These are phyloP conservation scores for Dynastes tityus DNA, from an alignment of 2,888 invertebrate species.

Conservation along the genomic window DNA sequence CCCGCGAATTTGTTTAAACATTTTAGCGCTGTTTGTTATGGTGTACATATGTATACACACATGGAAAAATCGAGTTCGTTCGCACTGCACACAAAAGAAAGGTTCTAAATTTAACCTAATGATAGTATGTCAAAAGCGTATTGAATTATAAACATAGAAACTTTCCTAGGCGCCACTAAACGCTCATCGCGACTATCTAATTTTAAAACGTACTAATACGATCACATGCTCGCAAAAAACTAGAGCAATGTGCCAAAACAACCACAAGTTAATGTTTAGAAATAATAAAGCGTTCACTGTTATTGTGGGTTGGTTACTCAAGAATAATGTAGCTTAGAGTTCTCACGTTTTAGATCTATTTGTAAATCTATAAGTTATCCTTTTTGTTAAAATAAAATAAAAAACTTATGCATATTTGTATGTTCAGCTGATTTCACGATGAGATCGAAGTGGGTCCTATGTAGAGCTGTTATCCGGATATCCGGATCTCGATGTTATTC, in stretches of 20 bases:
- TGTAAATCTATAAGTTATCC: too few relatives aligned
- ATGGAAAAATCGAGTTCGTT: constrained; percentile 2
- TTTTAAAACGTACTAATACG: constrained; percentile 31
- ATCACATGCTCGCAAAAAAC: constrained; percentile 26
- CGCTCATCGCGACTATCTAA: constrained; percentile 25
- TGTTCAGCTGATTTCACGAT: too few relatives aligned
- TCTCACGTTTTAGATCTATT: too few relatives aligned
- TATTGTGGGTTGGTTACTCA: background rate
- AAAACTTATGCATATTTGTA: too few relatives aligned
- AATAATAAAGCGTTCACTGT: background rate
- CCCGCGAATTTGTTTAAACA: constrained; percentile 14
- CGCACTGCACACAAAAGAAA: constrained; percentile 19
- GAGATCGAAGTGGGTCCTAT: too few relatives aligned
- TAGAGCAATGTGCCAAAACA: constrained; percentile 35
- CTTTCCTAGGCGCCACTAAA: constrained; percentile 32
- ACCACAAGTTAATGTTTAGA: constrained; percentile 2
- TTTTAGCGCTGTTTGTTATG: constrained; percentile 15
- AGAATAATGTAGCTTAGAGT: background rate
- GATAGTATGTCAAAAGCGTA: constrained; percentile 28
- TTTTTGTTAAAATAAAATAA: too few relatives aligned
- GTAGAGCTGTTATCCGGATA: too few relatives aligned
- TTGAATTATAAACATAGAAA: constrained; percentile 38
- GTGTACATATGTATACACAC: background rate
- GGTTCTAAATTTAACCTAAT: constrained; percentile 24
- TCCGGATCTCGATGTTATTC: too few relatives aligned